These are phyloP conservation scores for Henricia sp. DNA, from an alignment of 53 echinoderm and acorn worm genomes.

Conservation along the genomic window DNA sequence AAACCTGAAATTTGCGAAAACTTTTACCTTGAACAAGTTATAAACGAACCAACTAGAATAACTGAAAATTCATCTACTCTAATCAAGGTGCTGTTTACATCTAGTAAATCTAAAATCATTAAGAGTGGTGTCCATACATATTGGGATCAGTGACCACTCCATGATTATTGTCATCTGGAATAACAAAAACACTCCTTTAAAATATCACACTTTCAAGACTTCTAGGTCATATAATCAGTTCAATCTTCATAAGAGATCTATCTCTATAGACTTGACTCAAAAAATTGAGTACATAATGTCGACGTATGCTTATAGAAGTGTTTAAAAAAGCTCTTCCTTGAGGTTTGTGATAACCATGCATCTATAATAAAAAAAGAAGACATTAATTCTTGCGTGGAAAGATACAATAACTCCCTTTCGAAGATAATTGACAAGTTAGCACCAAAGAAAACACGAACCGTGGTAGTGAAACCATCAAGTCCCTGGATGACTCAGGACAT, in stretches of 20 bases:
- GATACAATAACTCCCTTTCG: too few species aligned
- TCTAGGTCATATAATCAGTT: background rate
- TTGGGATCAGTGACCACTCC: constrained; percentile 18
- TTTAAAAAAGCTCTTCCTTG: background rate
- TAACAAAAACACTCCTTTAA: background rate
- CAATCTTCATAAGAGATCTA: background rate
- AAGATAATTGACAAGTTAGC: too few species aligned
- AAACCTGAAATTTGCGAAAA: background rate
- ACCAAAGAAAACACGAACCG: too few species aligned
- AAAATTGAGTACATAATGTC: background rate
- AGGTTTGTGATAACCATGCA: background rate
- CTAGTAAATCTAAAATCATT: background rate
- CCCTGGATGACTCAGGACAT: too few species aligned
- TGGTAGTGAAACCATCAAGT: too few species aligned
- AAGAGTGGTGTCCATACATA: constrained; percentile 10
- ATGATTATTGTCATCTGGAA: background rate
- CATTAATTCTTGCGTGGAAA: too few species aligned
- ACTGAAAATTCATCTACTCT: background rate
- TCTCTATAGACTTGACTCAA: background rate
- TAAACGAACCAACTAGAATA: constrained; percentile 11
- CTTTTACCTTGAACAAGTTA: background rate
- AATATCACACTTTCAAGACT: background rate
- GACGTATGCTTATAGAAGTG: background rate
- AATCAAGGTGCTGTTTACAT: constrained; percentile 2
- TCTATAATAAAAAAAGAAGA: background rate